Conservation (phyloP, 2,113 vertebrate species). For the Pavo muticus region DNA sequence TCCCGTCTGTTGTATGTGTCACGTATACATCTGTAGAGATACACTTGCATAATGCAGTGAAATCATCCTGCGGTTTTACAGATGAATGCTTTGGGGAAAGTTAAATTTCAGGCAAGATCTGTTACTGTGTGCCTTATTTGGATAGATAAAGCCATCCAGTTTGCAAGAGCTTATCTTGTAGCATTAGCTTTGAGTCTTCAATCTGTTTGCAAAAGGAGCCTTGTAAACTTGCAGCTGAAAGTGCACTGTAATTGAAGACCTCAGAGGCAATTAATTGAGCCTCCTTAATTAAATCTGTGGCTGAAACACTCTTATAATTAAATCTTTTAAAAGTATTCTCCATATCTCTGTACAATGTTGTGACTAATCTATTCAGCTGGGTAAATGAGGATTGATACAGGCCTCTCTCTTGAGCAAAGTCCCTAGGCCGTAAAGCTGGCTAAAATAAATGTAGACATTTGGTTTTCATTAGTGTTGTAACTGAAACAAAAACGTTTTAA, state of each 20-base stretch:
- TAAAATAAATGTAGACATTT: slow-evolving; percentile 80
- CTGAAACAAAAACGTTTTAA: slow-evolving; percentile 83
- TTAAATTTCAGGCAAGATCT: background rate
- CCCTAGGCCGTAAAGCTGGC: slow-evolving; percentile 66
- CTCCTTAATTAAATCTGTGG: slow-evolving; percentile 64
- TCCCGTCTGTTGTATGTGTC: rapidly evolving
- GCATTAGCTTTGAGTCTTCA: background rate
- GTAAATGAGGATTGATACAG: slow-evolving; percentile 63
- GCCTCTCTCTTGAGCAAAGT: slow-evolving; percentile 67
- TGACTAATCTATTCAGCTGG: slow-evolving; percentile 54
- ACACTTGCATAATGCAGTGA: background rate
- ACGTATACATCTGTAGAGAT: background rate
- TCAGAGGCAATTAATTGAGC: slow-evolving; percentile 38
- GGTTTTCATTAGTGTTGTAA: slow-evolving; percentile 80
- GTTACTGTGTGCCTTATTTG: background rate
- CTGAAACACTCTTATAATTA: slow-evolving; percentile 51
- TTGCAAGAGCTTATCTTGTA: background rate
- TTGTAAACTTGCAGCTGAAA: background rate
- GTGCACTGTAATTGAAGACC: background rate
- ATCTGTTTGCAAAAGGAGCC: background rate
- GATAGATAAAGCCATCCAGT: background rate
- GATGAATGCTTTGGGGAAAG: background rate
- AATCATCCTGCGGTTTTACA: background rate
- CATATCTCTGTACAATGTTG: background rate
- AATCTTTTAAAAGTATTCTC: slow-evolving; percentile 45